Conservation (phyloP, 2,888 invertebrate species). For the Smittia aterrima region DNA sequence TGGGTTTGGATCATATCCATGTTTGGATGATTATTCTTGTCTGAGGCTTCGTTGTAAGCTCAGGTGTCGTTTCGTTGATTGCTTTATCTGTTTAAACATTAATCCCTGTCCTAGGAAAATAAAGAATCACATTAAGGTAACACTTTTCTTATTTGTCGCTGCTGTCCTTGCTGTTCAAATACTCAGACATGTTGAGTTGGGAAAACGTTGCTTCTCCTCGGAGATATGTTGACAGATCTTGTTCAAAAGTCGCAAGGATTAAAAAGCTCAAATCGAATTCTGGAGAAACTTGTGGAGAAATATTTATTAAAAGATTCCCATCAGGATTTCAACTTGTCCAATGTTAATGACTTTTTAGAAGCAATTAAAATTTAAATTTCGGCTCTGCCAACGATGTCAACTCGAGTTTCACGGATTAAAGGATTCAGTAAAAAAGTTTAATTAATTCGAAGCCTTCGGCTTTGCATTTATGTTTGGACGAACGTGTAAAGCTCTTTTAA, state of each 20-base stretch:
- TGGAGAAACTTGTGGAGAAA: no score
- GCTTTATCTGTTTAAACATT: not conserved
- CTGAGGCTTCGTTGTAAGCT: no score
- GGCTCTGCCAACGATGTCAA: no score
- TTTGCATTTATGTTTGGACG: not conserved
- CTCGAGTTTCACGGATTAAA: not conserved
- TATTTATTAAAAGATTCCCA: not conserved
- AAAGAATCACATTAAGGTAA: not conserved
- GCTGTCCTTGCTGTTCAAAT: not conserved
- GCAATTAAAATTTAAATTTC: constrained; percentile 4
- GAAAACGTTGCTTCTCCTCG: no score
- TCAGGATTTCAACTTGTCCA: not conserved
- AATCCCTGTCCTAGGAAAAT: not conserved
- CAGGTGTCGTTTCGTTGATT: not conserved
- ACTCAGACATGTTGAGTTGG: no score
- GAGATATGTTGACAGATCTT: no score
- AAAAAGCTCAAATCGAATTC: no score
- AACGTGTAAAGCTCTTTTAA: not conserved
- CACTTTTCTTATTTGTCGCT: not conserved
- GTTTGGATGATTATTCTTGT: not conserved
- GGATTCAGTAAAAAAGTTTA: not conserved
- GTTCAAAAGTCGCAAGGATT: no score
- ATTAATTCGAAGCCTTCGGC: not conserved
- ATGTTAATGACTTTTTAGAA: not conserved
- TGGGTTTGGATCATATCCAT: not conserved